Base-by-base conservation (phyloP, 2,888 invertebrate species). In the Watsonalla cultraria region DNA sequence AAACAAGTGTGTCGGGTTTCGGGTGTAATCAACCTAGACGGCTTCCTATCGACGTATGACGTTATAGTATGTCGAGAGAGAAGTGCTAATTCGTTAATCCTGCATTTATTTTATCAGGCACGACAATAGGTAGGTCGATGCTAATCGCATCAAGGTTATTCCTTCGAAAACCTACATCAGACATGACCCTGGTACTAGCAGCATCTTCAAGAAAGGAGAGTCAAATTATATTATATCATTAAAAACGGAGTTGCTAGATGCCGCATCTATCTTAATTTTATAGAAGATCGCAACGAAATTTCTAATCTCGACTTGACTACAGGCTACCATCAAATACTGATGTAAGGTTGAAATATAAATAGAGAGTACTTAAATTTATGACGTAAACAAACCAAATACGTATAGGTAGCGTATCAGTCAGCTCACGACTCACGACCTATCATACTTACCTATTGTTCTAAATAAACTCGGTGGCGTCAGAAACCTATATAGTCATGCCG, bases 401-500 rank as follows among this genome's bases (percentile, higher is more conserved):
- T 65, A 70, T 64, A 63, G 59, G 54, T 47, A 56, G 54, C 59
- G 56, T 59, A 68, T 65, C 55, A 53, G 60, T 62, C 56, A 57
- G 53, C 54, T 70, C 68, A 66, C 69, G 65, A 72, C 54, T 70
- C 68, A 66, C 69, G 65, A 72, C 64, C 73, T 67, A 65, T 56
- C 62, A 62, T 60, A 62, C 60, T 42, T 11, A 42, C 42, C 61
- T 63, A 76, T 79, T 77, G 73, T 79, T 76, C 71, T 72, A 75
- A 74, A 78, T 76, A 64, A 72, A 69, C 54, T 56, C 58, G 58
- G 58, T 62, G 59, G 58, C 72, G 64, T 71, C 64, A 69, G 60
- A 55, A 59, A 53, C 60, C 62, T 57, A 72, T 37, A 37, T 64
- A 65, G 72, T 74, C 80, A 76, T 75, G 79, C 77, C 72, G 67